phyloP scores from a whole-genome alignment of 2,113 vertebrate genomes.

The Piliocolobus tephrosceles region DNA sequence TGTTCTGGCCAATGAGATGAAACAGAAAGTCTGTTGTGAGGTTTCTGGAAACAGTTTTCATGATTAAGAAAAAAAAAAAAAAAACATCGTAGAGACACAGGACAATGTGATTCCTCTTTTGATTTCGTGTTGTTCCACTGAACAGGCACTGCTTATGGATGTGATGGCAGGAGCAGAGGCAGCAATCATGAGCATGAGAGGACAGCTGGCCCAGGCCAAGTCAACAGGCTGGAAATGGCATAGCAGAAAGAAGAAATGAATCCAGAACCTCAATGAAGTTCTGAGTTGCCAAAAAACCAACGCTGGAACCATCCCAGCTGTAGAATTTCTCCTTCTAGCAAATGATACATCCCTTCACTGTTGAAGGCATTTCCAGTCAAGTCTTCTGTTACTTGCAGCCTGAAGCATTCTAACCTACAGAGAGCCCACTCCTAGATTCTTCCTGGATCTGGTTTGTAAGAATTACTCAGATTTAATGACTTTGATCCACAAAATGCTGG shows the following conservation, averaged over 20 bases:
- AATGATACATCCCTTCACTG: background rate
- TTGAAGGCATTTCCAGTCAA: background rate
- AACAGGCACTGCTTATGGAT: background rate
- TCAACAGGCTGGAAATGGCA: background rate
- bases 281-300: background rate
- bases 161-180: background rate
- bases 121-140: background rate
- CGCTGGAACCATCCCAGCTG: background rate
- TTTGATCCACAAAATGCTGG: background rate
- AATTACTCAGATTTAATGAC: background rate
- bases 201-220: background rate
- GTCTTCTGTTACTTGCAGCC: background rate
- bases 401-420: background rate
- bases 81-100: background rate
- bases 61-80: too few species aligned
- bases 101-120: background rate
- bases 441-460: background rate
- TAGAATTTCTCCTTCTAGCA: too few species aligned
- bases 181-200: background rate
- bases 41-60: background rate
- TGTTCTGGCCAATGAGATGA: too few species aligned
- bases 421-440: background rate
- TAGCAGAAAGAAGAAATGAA: background rate
- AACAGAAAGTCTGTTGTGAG: background rate
- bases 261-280: background rate